Conservation (phyloP, 1,140 invertebrate genomes). For the Cepaea nemoralis region DNA sequence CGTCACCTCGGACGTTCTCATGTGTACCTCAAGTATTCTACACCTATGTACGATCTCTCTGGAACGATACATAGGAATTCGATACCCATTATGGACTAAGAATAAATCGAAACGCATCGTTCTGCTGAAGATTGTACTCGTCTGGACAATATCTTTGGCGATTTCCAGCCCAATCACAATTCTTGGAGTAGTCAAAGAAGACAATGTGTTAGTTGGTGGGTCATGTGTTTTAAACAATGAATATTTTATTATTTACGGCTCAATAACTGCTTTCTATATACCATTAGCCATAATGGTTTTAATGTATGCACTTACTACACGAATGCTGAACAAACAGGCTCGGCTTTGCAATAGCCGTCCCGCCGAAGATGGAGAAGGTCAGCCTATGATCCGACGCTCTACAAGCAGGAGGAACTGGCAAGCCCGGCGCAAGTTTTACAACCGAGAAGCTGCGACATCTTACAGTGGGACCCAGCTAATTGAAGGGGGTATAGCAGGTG, state of each 20-base stretch:
- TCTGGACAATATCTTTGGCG: constrained; percentile 89
- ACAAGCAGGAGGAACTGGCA: constrained; percentile 50
- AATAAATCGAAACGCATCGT: constrained; percentile 86
- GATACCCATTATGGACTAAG: constrained; percentile 83
- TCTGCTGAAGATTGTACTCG: constrained; percentile 88
- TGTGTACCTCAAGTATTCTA: constrained; percentile 92
- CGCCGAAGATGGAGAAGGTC: constrained; percentile 51
- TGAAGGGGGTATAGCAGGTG: background rate
- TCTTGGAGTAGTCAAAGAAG: constrained; percentile 80
- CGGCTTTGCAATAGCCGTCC: constrained; percentile 51
- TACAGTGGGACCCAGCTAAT: background rate
- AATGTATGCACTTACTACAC: constrained; percentile 91
- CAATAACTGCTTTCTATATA: constrained; percentile 94
- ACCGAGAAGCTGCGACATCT: background rate
- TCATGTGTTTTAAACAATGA: constrained; percentile 79
- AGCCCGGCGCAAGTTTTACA: constrained; percentile 25
- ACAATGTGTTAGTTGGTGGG: constrained; percentile 69
- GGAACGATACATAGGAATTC: constrained; percentile 85
- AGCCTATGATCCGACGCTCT: constrained; percentile 62
- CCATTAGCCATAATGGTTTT: constrained; percentile 93
- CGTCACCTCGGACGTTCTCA: constrained; percentile 92
- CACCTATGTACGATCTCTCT: constrained; percentile 72
- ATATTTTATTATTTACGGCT: constrained; percentile 89
- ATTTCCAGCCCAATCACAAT: constrained; percentile 89
- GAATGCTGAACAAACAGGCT: constrained; percentile 69